Conservation (phyloP, 2,797 vertebrate genomes). For the Microcaecilia unicolor region DNA sequence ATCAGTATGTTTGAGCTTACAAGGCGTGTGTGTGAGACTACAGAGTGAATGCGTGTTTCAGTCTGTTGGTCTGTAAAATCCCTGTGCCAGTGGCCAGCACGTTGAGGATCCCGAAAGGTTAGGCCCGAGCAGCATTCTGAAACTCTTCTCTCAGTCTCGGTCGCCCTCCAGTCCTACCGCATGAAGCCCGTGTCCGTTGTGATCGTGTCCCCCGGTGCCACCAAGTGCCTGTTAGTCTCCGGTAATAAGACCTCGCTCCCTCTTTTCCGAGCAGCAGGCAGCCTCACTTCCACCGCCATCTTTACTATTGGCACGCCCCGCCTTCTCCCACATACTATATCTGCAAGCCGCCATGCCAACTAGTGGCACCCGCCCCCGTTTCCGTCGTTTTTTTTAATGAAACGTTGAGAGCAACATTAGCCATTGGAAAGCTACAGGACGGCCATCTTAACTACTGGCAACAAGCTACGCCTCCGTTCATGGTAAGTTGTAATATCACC, state of each 20-base stretch:
- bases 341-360: constrained; percentile 9
- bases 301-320: constrained; percentile 18
- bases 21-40: no score
- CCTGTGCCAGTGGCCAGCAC: no score
- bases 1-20: no score
- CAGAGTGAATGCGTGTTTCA: no score
- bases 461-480: no score
- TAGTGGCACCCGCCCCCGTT: not conserved
- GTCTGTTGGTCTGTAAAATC: no score
- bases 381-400: no score
- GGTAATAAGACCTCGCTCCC: constrained; percentile 14
- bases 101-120: no score
- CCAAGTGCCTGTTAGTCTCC: constrained; percentile 64
- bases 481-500: no score
- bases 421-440: fast-evolving
- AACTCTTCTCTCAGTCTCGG: no score
- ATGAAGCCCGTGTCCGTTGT: constrained; percentile 94
- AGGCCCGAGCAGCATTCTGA: not conserved
- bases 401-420: no score
- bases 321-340: not conserved
- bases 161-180: constrained; percentile 70
- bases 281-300: constrained; percentile 81
- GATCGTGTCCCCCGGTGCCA: constrained; percentile 89
- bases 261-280: constrained; percentile 54
- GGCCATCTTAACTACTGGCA: constrained; percentile 11